A percentile compares a stretch with the other conserved stretches of the same genome.
Evolutionary conservation across 2,113 vertebrate species (phyloP).

Genomic region (Mus pahari): DNA sequence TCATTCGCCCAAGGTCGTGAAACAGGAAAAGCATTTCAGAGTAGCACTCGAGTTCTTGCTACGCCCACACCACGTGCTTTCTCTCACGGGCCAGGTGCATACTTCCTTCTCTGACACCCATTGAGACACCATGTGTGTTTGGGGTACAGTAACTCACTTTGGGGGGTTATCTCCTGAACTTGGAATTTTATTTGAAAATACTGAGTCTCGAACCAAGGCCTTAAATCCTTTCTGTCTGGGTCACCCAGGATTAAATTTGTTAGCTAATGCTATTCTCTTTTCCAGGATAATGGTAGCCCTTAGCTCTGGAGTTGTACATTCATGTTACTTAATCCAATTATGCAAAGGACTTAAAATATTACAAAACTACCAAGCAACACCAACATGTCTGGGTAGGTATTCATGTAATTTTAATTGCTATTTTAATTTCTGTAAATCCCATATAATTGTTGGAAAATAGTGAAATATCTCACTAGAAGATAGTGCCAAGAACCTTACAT

Average conservation of each 20-base stretch:
- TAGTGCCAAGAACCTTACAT: neutral
- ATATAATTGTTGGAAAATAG: slow-evolving; percentile 4
- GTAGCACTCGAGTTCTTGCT: fast-evolving
- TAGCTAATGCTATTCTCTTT: slow-evolving; percentile 15
- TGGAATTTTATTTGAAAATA: slow-evolving; percentile 43
- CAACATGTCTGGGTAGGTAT: neutral
- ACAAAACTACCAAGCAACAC: slow-evolving; percentile 23
- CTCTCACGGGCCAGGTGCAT: neutral
- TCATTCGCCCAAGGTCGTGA: slow-evolving; percentile 50
- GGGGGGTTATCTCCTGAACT: neutral
- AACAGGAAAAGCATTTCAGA: neutral
- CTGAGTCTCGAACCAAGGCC: slow-evolving; percentile 7
- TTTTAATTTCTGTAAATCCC: slow-evolving; percentile 63
- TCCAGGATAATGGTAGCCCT: neutral
- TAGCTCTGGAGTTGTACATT: neutral
- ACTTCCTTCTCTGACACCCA: neutral
- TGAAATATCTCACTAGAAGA: neutral
- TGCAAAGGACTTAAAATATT: slow-evolving; percentile 61
- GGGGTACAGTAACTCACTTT: neutral
- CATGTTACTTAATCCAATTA: slow-evolving; percentile 15
- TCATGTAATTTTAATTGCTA: slow-evolving; percentile 45
- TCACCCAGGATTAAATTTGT: slow-evolving; percentile 48
- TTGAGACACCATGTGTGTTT: fast-evolving
- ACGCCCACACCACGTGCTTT: fast-evolving
- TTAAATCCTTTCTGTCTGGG: slow-evolving; percentile 13